A percentile compares a stretch with the other conserved stretches of the same genome.
Evolutionary conservation across 2,797 vertebrate species (phyloP).

Genomic region (Hypotaenidia philippensis): DNA sequence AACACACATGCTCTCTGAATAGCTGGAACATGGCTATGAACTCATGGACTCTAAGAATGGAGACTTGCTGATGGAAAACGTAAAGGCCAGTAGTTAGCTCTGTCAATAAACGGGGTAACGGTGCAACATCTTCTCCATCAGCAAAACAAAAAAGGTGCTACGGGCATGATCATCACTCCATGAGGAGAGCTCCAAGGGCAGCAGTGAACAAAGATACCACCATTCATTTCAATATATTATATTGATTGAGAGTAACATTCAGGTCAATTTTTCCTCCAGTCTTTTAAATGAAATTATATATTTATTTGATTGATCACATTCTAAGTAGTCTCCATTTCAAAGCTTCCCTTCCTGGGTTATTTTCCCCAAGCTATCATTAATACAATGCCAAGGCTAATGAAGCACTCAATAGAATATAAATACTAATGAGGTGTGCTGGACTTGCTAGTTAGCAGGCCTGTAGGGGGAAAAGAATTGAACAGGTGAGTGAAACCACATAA

Average conservation of each 20-base stretch:
- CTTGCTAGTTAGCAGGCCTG: neutral
- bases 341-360: conserved; percentile 31
- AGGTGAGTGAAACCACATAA: neutral
- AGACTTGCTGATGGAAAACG: neutral
- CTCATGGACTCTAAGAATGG: neutral
- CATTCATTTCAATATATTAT: neutral
- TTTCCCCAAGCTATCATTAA: conserved; percentile 53
- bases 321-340: conserved; percentile 8
- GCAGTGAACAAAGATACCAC: neutral
- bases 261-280: neutral
- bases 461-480: conserved; percentile 8
- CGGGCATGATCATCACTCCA: fast-evolving
- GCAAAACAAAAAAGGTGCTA: neutral
- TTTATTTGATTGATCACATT: conserved; percentile 46
- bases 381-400: conserved; percentile 56
- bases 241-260: neutral
- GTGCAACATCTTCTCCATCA: neutral
- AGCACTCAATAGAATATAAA: conserved; percentile 49
- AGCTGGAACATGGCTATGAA: fast-evolving
- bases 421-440: conserved; percentile 39
- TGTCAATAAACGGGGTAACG: neutral
- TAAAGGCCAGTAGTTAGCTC: neutral
- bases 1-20: fast-evolving
- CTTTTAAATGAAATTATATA: conserved; percentile 3
- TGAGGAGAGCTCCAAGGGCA: neutral